These are phyloP conservation scores for Adelphocoris suturalis DNA, from an alignment of 2,888 invertebrate species.

Conservation along the genomic window DNA sequence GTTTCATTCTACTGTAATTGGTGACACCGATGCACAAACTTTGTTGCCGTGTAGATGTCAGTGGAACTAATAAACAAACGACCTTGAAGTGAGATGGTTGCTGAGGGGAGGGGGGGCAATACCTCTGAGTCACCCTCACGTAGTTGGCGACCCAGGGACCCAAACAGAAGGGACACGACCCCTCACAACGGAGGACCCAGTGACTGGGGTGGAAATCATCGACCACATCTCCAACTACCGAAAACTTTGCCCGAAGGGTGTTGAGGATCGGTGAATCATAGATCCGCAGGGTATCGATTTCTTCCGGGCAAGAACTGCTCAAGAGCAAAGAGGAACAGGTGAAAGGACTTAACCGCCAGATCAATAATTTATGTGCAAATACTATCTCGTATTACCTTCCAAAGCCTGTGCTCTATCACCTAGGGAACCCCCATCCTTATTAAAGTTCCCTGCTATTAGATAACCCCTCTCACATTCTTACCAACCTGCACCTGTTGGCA, in stretches of 20 bases:
- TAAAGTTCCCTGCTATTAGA: constrained; percentile 52
- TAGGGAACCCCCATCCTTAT: constrained; percentile 59
- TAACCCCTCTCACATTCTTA: constrained; percentile 19
- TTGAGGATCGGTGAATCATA: constrained; percentile 25
- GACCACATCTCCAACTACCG: background rate
- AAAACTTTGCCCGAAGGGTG: constrained; percentile 20
- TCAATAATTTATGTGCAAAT: constrained; percentile 68
- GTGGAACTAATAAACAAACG: constrained; percentile 7
- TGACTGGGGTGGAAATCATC: background rate
- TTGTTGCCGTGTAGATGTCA: background rate
- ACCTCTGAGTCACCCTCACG: constrained; percentile 19
- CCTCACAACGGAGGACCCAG: constrained; percentile 17
- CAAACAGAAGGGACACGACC: constrained; percentile 39
- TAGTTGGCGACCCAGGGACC: background rate
- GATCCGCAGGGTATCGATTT: constrained; percentile 27
- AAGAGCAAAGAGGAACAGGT: background rate
- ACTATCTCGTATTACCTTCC: constrained; percentile 55
- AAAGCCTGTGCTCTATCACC: constrained; percentile 67
- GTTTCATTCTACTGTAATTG: no score
- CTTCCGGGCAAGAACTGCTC: background rate
- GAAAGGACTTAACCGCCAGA: constrained; percentile 31
- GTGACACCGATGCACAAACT: background rate
- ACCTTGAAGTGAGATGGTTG: background rate
- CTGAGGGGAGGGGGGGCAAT: background rate
- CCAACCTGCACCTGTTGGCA: background rate